Conservation (phyloP, 2,888 invertebrate species). For the Heteropelma amictum region DNA sequence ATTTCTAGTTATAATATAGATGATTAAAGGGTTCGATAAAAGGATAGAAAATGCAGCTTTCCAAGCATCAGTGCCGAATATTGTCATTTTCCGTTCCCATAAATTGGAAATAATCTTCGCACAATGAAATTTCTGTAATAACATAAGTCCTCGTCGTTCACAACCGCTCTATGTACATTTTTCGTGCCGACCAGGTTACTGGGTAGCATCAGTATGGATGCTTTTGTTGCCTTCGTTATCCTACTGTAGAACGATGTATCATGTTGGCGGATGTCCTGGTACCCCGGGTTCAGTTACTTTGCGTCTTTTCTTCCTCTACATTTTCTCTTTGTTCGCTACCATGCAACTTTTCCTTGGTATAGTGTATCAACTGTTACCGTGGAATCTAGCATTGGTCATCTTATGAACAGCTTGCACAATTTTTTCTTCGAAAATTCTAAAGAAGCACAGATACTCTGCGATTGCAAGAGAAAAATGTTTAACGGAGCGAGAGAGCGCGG, state of each 20-base stretch:
- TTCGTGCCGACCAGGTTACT: slow-evolving; percentile 1
- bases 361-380: slow-evolving; percentile 19
- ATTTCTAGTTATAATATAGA: too few relatives aligned
- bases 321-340: slow-evolving; percentile 44
- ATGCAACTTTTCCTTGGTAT: slow-evolving; percentile 20
- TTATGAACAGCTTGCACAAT: slow-evolving; percentile 3
- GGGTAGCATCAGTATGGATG: slow-evolving; percentile 9
- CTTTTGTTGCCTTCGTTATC: slow-evolving; percentile 18
- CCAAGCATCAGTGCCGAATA: background rate
- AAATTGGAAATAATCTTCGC: slow-evolving; percentile 43
- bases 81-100: slow-evolving; percentile 10
- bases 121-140: slow-evolving; percentile 54
- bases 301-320: slow-evolving; percentile 36
- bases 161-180: background rate
- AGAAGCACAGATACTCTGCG: slow-evolving; percentile 6
- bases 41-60: background rate
- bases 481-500: background rate
- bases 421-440: background rate
- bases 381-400: background rate
- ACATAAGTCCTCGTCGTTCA: slow-evolving; percentile 49
- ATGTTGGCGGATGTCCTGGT: slow-evolving; percentile 64
- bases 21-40: background rate
- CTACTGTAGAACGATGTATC: slow-evolving; percentile 62
- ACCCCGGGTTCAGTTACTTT: slow-evolving; percentile 36
- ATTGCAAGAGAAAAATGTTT: slow-evolving; percentile 5